Base-by-base conservation (phyloP, 1,140 invertebrate species). In the Papilio machaon region DNA sequence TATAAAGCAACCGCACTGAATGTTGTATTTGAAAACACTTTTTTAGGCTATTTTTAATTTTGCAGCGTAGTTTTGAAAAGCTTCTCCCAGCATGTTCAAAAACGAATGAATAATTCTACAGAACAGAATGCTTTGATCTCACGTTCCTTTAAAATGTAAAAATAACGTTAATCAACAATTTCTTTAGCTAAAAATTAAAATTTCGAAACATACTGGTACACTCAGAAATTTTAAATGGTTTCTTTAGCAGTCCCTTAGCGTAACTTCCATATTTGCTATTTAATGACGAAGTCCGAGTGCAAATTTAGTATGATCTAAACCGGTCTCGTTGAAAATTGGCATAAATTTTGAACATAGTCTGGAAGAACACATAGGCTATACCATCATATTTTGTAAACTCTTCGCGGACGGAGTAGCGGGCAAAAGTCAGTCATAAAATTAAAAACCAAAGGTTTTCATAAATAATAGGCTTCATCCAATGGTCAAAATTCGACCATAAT, bases 41-140 rank as follows among this genome's bases (percentile, higher is more conserved):
- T 64, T 30, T 9, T 30, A 17, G 23, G 23, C 60, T 64, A 30
- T 64, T 64, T 64, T 64, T 1, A 64, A 30, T 64, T 64, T 64
- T 19, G 60, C 60, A 64, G 60, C 23, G 11, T 64, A 30, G 19
- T 64, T 30, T 64, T 64, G 60, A 30, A 64, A 64, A 64, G 60
- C 9, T 19, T 64, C 60, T 64, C n/a, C 23, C 23, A 30, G 23
- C 60, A 17, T 30, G 60, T 64, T 64, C 19, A 64, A 64, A 64
- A 30, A 64, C 9, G 10, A 64, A 35, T 64, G 60, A 64, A 64
- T 64, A 30, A 30, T 64, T 64, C 11, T 30, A 64, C 60, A 35
- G 60, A 58, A 58, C 60, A 30, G 60, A 13, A 64, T 13, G 60
- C 60, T 64, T 23, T 64, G 60, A 64, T 64, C 60, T 30, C 60